Evolutionary conservation across 2,113 vertebrate species (phyloP).

Genomic region (Arothron firmamentum): DNA sequence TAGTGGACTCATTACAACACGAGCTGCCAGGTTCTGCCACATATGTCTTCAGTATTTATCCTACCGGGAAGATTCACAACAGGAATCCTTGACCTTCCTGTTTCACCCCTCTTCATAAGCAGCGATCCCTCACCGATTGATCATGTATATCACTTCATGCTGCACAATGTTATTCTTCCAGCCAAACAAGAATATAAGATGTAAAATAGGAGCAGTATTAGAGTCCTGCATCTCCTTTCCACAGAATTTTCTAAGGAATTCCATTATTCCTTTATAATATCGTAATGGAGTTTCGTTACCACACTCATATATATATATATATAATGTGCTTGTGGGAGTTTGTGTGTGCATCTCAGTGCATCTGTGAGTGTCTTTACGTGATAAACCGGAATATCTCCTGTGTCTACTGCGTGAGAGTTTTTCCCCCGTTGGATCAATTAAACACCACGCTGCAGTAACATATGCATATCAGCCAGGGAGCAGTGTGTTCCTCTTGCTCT

Average conservation of each 20-base stretch:
- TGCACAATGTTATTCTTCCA: background rate
- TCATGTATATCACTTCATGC: background rate
- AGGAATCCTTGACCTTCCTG: background rate
- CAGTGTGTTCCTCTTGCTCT: slow-evolving; percentile 18
- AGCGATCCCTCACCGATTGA: background rate
- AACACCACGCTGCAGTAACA: slow-evolving; percentile 34
- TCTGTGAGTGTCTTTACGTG: background rate
- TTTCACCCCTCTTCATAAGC: background rate
- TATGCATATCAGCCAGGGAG: slow-evolving; percentile 26
- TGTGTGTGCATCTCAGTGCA: too few relatives aligned
- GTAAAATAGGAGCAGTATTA: background rate
- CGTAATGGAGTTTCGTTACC: background rate
- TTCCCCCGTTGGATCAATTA: slow-evolving; percentile 51
- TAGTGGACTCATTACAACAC: background rate
- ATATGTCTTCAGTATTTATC: background rate
- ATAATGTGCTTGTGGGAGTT: too few relatives aligned
- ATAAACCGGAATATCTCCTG: slow-evolving; percentile 24
- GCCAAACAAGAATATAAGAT: background rate
- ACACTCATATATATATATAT: too few relatives aligned
- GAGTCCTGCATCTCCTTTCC: background rate
- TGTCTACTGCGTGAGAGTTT: slow-evolving; percentile 34
- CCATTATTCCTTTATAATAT: background rate
- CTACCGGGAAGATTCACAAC: background rate
- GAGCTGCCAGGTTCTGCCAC: background rate
- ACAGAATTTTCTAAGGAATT: background rate